Conservation (phyloP, 2,797 vertebrate species). For the Lutjanus argentimaculatus region DNA sequence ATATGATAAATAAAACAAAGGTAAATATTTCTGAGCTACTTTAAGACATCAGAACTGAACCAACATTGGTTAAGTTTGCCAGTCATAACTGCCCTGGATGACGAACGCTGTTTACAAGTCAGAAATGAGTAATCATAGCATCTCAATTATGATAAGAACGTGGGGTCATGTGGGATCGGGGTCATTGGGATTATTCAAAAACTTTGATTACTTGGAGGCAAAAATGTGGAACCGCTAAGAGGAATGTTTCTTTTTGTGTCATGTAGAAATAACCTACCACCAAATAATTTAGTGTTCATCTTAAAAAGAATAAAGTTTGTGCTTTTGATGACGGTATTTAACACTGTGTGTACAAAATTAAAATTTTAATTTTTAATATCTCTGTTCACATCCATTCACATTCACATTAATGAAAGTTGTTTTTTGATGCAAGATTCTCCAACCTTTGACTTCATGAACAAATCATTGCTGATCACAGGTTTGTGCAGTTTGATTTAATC, state of each 20-base stretch:
- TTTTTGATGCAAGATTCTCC: neutral
- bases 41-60: no score
- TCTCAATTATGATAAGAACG: neutral
- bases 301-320: neutral
- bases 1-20: no score
- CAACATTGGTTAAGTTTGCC: neutral
- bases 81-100: neutral
- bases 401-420: neutral
- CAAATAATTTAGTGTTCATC: neutral
- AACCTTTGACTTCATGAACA: neutral
- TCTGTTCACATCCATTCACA: neutral
- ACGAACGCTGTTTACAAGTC: neutral
- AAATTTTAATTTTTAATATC: neutral
- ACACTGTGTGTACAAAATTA: neutral
- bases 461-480: neutral
- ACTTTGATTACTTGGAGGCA: neutral
- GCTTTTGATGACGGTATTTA: neutral
- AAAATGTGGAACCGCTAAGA: neutral
- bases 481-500: conserved; percentile 15
- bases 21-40: no score
- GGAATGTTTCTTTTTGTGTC: neutral
- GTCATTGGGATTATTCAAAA: neutral
- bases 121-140: neutral
- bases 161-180: neutral
- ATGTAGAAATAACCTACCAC: neutral